phyloP scores from a whole-genome alignment of 2,888 invertebrate genomes.

The Clitarchus hookeri region DNA sequence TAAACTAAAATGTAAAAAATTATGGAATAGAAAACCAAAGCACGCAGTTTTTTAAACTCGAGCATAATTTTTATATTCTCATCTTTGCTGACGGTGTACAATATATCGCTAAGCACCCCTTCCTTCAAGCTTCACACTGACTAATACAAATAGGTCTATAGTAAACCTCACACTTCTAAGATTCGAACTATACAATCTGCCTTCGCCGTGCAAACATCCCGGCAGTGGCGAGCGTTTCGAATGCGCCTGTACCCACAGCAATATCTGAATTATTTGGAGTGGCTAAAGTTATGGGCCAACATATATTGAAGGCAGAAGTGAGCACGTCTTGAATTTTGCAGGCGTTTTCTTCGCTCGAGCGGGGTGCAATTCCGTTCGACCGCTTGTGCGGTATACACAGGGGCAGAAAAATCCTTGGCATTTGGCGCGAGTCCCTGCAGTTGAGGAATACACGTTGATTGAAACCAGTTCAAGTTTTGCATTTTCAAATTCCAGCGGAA shows the following conservation, averaged over 20 bases:
- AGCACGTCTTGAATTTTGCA: constrained; percentile 21
- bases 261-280: constrained; percentile 23
- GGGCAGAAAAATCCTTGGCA: not conserved
- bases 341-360: constrained; percentile 17
- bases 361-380: not conserved
- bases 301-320: constrained; percentile 12
- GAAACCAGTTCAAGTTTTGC: too few relatives aligned
- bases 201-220: not conserved
- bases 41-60: too few relatives aligned
- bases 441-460: not conserved
- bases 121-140: too few relatives aligned
- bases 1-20: too few relatives aligned
- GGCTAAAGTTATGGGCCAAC: constrained; percentile 22
- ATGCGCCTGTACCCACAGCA: not conserved
- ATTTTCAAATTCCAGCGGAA: too few relatives aligned
- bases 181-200: not conserved
- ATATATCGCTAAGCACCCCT: too few relatives aligned
- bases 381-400: not conserved
- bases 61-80: too few relatives aligned
- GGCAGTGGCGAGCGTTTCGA: not conserved
- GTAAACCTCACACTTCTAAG: not conserved
- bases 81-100: too few relatives aligned
- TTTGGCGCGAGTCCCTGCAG: not conserved
- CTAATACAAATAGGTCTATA: not conserved
- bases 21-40: too few relatives aligned